A percentile compares a stretch with the other conserved stretches of the same genome.
Conservation (phyloP, 2,113 vertebrate genomes). For the Entomyzon cyanotis region DNA sequence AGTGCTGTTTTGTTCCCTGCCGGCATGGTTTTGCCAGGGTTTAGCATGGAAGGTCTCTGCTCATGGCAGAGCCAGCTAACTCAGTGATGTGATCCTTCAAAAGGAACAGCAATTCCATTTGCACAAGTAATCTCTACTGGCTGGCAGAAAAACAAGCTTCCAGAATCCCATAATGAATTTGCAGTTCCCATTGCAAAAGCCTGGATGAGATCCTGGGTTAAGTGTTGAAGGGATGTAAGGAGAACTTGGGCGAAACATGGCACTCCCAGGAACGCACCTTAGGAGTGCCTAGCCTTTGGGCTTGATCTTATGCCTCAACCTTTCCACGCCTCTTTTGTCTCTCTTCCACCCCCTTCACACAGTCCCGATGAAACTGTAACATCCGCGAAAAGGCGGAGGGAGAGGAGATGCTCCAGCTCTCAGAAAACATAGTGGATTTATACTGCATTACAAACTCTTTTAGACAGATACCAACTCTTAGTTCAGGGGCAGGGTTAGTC, state of each 20-base stretch:
- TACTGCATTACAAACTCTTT: neutral
- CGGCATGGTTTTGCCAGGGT: neutral
- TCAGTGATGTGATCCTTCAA: neutral
- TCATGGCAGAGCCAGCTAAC: neutral
- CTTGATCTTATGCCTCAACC: neutral
- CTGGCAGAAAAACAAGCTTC: neutral
- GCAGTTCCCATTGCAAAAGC: neutral
- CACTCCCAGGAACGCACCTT: neutral
- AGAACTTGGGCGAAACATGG: neutral
- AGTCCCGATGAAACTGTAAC: neutral
- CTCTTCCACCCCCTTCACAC: neutral
- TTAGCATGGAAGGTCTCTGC: neutral
- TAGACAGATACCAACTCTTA: neutral
- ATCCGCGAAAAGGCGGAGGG: neutral
- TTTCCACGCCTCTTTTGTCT: accelerated
- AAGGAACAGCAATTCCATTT: neutral
- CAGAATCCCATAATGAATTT: neutral
- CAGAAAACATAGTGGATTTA: neutral
- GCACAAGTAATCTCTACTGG: neutral
- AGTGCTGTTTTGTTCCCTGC: neutral
- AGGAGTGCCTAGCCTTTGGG: neutral
- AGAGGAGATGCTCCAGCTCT: neutral
- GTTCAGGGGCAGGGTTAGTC: neutral
- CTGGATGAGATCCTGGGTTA: neutral
- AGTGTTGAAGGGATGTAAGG: neutral